Conservation (phyloP, 2,797 vertebrate species). For the Taeniopygia guttata region DNA sequence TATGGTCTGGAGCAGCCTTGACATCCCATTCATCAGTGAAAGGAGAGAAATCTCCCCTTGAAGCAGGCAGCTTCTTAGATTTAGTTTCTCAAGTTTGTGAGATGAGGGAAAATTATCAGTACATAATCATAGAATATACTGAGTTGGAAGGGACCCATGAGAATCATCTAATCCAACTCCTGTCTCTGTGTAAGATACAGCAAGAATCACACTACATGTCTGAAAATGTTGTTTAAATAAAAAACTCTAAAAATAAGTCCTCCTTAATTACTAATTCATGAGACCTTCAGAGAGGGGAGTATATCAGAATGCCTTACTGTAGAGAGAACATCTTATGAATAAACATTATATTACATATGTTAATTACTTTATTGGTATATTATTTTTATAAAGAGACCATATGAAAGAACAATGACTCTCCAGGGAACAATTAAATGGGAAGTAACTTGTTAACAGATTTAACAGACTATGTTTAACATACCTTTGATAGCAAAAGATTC, state of each 20-base stretch:
- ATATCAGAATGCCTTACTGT: neutral
- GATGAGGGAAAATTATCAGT: neutral
- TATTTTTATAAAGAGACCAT: conserved; percentile 8
- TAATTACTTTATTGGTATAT: neutral
- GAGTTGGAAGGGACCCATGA: neutral
- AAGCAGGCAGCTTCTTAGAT: neutral
- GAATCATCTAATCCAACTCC: neutral
- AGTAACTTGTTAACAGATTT: neutral
- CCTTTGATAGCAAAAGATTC: neutral
- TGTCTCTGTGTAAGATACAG: too few relatives aligned
- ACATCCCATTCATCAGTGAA: neutral
- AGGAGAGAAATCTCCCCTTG: neutral
- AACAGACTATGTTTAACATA: neutral
- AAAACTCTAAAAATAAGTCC: neutral
- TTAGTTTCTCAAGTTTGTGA: neutral
- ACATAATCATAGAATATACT: neutral
- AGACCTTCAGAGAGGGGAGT: neutral
- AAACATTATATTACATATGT: neutral
- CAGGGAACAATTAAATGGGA: neutral
- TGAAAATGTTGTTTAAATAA: neutral
- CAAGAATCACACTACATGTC: neutral
- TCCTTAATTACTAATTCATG: neutral
- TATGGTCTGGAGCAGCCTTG: neutral
- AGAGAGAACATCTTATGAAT: neutral
- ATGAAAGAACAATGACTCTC: neutral